These are phyloP conservation scores for Ommatoiulus sabulosus DNA, from an alignment of 2,888 invertebrate genomes.

Conservation along the genomic window DNA sequence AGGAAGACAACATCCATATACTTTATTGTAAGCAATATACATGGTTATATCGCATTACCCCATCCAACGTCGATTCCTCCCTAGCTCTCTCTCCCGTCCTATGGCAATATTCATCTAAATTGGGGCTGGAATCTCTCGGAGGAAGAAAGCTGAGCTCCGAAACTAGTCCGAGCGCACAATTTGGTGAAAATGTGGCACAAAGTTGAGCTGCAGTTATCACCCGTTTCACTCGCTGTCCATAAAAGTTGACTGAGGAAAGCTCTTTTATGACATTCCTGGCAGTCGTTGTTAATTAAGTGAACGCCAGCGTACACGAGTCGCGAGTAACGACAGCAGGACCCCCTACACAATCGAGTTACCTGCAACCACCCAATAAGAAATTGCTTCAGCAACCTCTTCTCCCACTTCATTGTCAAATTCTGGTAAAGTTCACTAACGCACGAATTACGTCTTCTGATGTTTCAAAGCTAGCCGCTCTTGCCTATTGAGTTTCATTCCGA, in stretches of 20 bases:
- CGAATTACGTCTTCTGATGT: background rate
- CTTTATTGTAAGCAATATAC: conserved; percentile 48
- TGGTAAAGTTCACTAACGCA: background rate
- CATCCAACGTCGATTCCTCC: conserved; percentile 20
- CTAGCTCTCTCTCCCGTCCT: background rate
- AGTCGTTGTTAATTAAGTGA: conserved; percentile 51
- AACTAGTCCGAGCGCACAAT: conserved; percentile 36
- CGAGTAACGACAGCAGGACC: background rate
- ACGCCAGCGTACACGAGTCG: conserved; percentile 12
- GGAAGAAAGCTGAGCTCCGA: conserved; percentile 47
- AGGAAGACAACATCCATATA: conserved; percentile 48
- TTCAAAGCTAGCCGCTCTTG: background rate
- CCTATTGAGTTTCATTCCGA: background rate
- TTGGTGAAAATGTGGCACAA: conserved; percentile 52
- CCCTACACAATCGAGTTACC: background rate
- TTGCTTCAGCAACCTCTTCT: background rate
- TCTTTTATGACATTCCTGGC: conserved; percentile 50
- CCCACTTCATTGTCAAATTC: background rate
- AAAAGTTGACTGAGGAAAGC: conserved; percentile 49
- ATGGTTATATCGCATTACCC: conserved; percentile 45
- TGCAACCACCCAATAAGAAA: background rate
- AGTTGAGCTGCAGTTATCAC: conserved; percentile 47
- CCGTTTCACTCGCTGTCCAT: conserved; percentile 49
- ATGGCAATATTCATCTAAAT: conserved; percentile 15
- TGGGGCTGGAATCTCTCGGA: conserved; percentile 31